These are phyloP conservation scores for Antechinus stuartii DNA, from an alignment of 2,113 vertebrate genomes.

Conservation along the genomic window DNA sequence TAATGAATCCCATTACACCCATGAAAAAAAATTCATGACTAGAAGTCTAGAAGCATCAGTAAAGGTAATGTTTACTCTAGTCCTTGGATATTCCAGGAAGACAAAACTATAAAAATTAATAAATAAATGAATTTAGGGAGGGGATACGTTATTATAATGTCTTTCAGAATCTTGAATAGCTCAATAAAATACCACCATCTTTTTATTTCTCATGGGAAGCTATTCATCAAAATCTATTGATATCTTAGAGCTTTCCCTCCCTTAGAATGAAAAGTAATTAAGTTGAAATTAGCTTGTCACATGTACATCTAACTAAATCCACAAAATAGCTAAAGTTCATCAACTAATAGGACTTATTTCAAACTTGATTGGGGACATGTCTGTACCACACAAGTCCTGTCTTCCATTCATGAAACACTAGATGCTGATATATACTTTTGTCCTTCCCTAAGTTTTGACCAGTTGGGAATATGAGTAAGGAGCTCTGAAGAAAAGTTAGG, in stretches of 20 bases:
- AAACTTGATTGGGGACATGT: background rate
- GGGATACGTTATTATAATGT: background rate
- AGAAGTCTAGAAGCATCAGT: background rate
- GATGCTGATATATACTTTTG: background rate
- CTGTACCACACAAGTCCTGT: constrained; percentile 21
- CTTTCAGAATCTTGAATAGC: constrained; percentile 35
- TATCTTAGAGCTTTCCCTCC: background rate
- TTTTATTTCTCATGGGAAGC: constrained; percentile 29
- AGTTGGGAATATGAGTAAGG: background rate
- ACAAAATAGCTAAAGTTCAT: constrained; percentile 31
- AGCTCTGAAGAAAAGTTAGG: background rate
- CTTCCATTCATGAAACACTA: constrained; percentile 37
- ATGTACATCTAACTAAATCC: constrained; percentile 42
- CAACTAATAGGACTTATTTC: constrained; percentile 2
- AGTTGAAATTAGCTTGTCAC: constrained; percentile 19
- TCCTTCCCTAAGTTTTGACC: background rate
- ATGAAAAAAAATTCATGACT: constrained; percentile 46
- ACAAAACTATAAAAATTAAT: constrained; percentile 46
- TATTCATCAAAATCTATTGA: constrained; percentile 40
- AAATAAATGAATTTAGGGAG: constrained; percentile 41
- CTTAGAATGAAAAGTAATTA: constrained; percentile 57
- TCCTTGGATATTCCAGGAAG: constrained; percentile 29
- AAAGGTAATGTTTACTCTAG: constrained; percentile 33
- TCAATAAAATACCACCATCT: constrained; percentile 42
- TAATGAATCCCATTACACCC: constrained; percentile 49